Conservation (phyloP, 2,888 invertebrate species). For the Plagiodera versicolora region DNA sequence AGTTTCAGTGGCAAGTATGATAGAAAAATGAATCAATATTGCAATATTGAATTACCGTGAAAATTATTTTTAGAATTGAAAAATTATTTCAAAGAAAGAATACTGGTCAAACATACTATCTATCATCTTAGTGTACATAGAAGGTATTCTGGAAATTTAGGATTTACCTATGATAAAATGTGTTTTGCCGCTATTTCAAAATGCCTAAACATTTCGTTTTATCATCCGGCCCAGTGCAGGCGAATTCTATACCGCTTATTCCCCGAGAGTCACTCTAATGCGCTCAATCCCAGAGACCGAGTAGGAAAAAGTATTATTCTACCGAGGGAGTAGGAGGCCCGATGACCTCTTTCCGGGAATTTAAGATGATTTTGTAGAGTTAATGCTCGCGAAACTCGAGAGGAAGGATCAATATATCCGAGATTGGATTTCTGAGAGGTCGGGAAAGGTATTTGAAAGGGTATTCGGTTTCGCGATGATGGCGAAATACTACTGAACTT, state of each 20-base stretch:
- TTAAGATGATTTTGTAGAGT: slow-evolving; percentile 18
- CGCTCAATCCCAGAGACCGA: slow-evolving; percentile 36
- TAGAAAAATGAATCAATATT: no score
- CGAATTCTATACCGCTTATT: slow-evolving; percentile 41
- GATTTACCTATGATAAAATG: no score
- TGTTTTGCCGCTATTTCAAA: slow-evolving; percentile 13
- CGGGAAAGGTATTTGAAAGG: slow-evolving; percentile 14
- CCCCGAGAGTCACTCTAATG: slow-evolving; percentile 43
- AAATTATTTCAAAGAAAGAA: no score
- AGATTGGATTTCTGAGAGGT: slow-evolving; percentile 24
- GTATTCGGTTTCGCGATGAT: neutral
- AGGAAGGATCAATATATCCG: slow-evolving; percentile 21
- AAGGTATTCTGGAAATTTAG: no score
- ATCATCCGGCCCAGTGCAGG: slow-evolving; percentile 46
- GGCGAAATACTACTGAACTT: neutral
- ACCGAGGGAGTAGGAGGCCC: neutral
- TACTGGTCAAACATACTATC: no score
- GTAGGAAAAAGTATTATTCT: slow-evolving; percentile 25
- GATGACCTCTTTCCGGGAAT: slow-evolving; percentile 23
- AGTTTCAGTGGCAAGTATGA: no score
- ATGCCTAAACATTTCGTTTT: slow-evolving; percentile 47
- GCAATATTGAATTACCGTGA: no score
- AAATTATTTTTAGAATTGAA: no score
- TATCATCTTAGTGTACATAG: no score
- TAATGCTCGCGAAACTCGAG: neutral